Percentiles rank a stretch among this genome's conserved stretches.
Conservation (phyloP, 2,113 vertebrate genomes). For the Tamias sibiricus region DNA sequence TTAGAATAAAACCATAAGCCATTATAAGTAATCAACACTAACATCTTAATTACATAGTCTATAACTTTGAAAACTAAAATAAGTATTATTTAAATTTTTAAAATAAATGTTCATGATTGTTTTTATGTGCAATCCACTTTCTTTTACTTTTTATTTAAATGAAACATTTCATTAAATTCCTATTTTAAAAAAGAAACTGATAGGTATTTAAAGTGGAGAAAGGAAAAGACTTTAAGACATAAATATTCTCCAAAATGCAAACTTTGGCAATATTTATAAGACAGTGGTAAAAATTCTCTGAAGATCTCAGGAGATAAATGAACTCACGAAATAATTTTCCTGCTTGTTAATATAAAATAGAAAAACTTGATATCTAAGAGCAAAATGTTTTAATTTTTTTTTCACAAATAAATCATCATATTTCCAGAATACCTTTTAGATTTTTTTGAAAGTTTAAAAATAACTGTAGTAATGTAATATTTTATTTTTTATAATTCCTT, state of each 20-base stretch:
- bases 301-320: neutral
- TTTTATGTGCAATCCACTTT: neutral
- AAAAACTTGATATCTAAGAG: neutral
- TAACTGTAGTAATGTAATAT: neutral
- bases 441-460: neutral
- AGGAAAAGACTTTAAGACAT: constrained; percentile 6
- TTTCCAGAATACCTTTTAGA: neutral
- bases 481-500: neutral
- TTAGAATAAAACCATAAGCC: neutral
- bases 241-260: constrained; percentile 43
- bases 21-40: neutral
- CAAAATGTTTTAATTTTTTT: constrained; percentile 16
- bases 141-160: constrained; percentile 45
- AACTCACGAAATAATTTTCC: constrained; percentile 14
- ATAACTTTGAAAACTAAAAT: constrained; percentile 1
- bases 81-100: neutral
- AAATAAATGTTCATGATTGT: constrained; percentile 29
- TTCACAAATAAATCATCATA: neutral
- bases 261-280: neutral
- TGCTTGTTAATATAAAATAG: neutral
- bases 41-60: neutral
- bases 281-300: constrained; percentile 25
- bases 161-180: neutral
- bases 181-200: neutral
- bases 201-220: constrained; percentile 12